Base-by-base conservation (phyloP, 1,140 invertebrate species). In the Drosophila truncata region DNA sequence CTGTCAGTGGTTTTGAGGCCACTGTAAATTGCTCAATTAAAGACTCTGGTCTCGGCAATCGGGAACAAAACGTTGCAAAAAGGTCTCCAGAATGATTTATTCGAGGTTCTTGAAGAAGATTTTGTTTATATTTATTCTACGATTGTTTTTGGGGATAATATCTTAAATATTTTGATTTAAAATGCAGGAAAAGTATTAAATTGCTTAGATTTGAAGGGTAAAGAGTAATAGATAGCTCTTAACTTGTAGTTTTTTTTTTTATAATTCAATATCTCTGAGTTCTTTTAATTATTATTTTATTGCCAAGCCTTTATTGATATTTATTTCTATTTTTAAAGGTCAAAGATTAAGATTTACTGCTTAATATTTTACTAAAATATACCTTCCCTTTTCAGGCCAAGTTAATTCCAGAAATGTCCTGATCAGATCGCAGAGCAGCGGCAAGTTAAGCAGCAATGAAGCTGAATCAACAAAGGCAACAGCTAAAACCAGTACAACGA, bases 341-440 rank as follows among this genome's bases (percentile, higher is more conserved):
- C n/a, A 14, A 23, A 13, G 1, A 39, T 16, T 20, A 13, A n/a
- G 46, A 46, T 55, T 39, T n/a, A 31, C 16, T 46, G 4, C 0
- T 4, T 10, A 54, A 33, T 2, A 5, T 54, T 47, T 1, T 16
- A 47, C 0, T 25, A 49, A 49, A n/a, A 5, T n/a, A n/a, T 44
- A 2, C 44, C 44, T 13, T 49, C 44, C 44, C 16, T 0, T 42
- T 47, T 14, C 47, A 90, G 85, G 52, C 52, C 63, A 82, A 50
- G 75, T 63, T 42, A 85, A 67, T 47, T 54, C 78, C 59, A 90
- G 82, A 77, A 79, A 81, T 72, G 76, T 80, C 65, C 52, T 86
- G 35, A 79, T 83, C 76, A 87, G 82, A 80, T 74, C 83, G 49
- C 80, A 88, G 46, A 88, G 85, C 69, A 90, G 85, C 49, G 80